Percentiles rank a stretch among this genome's conserved stretches.
Evolutionary conservation across 2,888 invertebrate species (phyloP).

Genomic region (Gnatocerus cornutus): DNA sequence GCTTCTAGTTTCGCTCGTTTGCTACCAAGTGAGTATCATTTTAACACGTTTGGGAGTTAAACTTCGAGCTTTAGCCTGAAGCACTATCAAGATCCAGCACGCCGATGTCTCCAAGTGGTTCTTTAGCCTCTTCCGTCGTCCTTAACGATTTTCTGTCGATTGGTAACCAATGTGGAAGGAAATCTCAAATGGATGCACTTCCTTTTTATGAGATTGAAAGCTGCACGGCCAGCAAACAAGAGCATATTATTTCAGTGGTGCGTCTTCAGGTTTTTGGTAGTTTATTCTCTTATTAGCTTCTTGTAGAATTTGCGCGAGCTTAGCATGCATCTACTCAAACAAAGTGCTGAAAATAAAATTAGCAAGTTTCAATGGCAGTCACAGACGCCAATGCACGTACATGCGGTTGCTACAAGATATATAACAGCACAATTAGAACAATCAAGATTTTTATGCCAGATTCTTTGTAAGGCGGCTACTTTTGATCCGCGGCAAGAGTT

Average conservation of each 20-base stretch:
- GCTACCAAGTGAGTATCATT: slow-evolving; percentile 79
- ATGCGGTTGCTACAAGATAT: slow-evolving; percentile 87
- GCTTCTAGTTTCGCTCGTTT: slow-evolving; percentile 84
- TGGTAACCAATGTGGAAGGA: slow-evolving; percentile 70
- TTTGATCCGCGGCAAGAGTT: slow-evolving; percentile 80
- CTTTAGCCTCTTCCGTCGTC: slow-evolving; percentile 67
- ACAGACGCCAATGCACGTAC: slow-evolving; percentile 82
- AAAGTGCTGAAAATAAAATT: slow-evolving; percentile 73
- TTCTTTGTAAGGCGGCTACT: slow-evolving; percentile 81
- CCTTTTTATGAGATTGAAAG: slow-evolving; percentile 89
- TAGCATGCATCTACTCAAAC: slow-evolving; percentile 86
- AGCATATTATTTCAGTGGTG: slow-evolving; percentile 90
- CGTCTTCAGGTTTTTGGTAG: slow-evolving; percentile 59
- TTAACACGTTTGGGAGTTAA: neutral
- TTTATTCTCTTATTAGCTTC: slow-evolving; percentile 21
- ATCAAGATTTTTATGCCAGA: slow-evolving; percentile 84
- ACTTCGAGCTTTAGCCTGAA: slow-evolving; percentile 76
- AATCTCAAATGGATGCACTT: slow-evolving; percentile 74
- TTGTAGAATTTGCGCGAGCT: slow-evolving; percentile 86
- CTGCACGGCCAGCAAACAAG: slow-evolving; percentile 91
- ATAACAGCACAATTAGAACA: slow-evolving; percentile 88
- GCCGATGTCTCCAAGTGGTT: slow-evolving; percentile 84
- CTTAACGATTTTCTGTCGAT: slow-evolving; percentile 72
- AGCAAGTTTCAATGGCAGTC: slow-evolving; percentile 71
- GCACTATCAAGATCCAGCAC: slow-evolving; percentile 89